phyloP scores from a whole-genome alignment of 2,113 vertebrate species.

The Narcine bancroftii region DNA sequence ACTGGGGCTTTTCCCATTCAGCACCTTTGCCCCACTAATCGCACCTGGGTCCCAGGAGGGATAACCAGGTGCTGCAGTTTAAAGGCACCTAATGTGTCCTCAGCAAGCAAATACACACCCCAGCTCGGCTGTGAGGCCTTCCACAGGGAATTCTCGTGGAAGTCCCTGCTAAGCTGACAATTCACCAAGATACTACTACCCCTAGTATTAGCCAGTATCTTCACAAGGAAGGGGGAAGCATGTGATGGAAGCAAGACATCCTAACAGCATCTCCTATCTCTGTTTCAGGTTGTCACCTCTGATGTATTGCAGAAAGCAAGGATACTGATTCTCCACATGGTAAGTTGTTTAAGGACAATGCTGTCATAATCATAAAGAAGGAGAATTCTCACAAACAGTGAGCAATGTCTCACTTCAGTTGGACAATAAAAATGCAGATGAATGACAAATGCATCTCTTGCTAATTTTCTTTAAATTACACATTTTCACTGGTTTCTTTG shows the following conservation, averaged over 20 bases:
- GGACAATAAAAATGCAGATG: background rate
- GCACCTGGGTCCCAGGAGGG: no score
- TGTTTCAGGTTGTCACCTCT: conserved; percentile 74
- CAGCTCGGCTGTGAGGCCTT: background rate
- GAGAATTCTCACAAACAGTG: background rate
- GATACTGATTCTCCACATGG: conserved; percentile 82
- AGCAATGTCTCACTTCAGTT: no score
- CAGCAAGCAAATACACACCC: no score
- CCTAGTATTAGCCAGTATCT: background rate
- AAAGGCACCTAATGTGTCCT: no score
- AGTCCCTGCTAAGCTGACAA: background rate
- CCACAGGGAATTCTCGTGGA: background rate
- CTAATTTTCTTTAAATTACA: background rate
- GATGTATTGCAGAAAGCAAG: conserved; percentile 71
- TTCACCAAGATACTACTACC: background rate
- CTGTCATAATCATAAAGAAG: background rate
- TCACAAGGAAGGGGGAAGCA: background rate
- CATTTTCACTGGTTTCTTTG: background rate
- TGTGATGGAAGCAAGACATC: background rate
- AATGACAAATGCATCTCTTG: background rate
- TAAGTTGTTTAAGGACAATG: conserved; percentile 49
- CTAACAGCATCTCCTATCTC: background rate
- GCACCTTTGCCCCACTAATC: no score
- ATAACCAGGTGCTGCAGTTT: no score
- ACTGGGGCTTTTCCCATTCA: no score